Base-by-base conservation (phyloP, 2,113 vertebrate species). In the Megaceryle torquata region DNA sequence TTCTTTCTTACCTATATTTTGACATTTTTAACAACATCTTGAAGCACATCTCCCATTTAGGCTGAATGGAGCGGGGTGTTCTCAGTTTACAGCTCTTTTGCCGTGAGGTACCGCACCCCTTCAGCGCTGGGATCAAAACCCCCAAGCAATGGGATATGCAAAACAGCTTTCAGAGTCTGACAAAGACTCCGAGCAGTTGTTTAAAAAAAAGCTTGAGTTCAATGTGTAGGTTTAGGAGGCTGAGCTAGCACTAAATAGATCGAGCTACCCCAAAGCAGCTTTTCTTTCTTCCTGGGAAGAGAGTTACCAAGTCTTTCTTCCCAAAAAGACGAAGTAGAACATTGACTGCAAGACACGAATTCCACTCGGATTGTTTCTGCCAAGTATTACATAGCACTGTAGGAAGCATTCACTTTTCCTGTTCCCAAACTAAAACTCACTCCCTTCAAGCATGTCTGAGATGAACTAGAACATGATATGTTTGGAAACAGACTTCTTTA, bases 351-450 rank as follows among this genome's bases (percentile, higher is more conserved):
- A 93, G 86, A 92, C 71, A 89, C 64, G 43, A 90, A 96, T 95
- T 94, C 95, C 94, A 86, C 80, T 82, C 12, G 2, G 80, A 41
- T 88, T 22, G 19, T 37, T 72, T 46, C 89, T 96, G 92, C 95
- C 92, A 94, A 94, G 86, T 71, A 87, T 92, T 91, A 93, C 87
- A 75, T 41, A 91, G 91, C 54, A 3, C 87, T 87, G 87, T 56
- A 95, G 91, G 93, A 97, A 95, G 82, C 84, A 65, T 95, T 96
- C 94, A 89, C 82, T 96, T 95, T 80, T 94, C 95, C 87, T 95
- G 89, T 91, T 96, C 94, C 85, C 94, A 89, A 94, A 94, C 68
- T 57, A 57, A 82, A 91, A 93, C 46, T 87, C 91, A 31, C 93
- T 91, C 91, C 93, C 87, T 78, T 72, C 31, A n/a, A 95, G 75